A percentile compares a stretch with the other conserved stretches of the same genome.
Evolutionary conservation across 2,113 vertebrate species (phyloP).

Genomic region (Arizona elegans): DNA sequence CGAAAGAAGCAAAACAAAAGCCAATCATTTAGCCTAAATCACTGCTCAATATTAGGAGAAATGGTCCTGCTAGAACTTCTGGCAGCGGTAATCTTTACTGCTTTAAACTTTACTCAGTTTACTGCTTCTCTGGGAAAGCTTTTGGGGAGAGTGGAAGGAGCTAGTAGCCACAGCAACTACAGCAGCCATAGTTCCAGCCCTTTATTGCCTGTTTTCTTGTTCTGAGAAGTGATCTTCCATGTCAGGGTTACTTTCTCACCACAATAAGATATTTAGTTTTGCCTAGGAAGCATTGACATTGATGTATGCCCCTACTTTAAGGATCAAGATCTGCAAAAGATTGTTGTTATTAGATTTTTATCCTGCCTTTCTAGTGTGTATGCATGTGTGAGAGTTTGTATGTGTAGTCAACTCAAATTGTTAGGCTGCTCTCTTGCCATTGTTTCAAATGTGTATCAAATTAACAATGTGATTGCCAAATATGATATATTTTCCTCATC

Average conservation of each 20-base stretch:
- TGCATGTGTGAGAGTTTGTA: neutral
- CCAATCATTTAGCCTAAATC: neutral
- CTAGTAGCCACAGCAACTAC: neutral
- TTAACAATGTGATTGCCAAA: neutral
- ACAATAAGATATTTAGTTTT: neutral
- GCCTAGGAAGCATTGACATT: neutral
- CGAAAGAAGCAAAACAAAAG: neutral
- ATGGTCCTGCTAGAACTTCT: neutral
- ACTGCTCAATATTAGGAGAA: neutral
- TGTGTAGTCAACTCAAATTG: neutral
- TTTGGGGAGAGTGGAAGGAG: neutral
- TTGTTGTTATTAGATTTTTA: neutral
- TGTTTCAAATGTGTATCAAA: neutral
- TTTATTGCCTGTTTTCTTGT: neutral
- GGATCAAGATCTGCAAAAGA: too few species aligned
- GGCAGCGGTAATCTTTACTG: neutral
- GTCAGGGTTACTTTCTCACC: neutral
- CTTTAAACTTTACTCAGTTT: neutral
- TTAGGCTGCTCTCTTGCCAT: neutral
- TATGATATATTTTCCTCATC: neutral
- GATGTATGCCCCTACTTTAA: neutral
- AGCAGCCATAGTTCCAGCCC: neutral
- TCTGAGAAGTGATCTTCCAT: neutral
- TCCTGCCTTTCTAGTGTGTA: neutral
- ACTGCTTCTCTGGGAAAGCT: neutral